These are phyloP conservation scores for Julus scanicus DNA, from an alignment of 2,888 invertebrate genomes.

Conservation along the genomic window DNA sequence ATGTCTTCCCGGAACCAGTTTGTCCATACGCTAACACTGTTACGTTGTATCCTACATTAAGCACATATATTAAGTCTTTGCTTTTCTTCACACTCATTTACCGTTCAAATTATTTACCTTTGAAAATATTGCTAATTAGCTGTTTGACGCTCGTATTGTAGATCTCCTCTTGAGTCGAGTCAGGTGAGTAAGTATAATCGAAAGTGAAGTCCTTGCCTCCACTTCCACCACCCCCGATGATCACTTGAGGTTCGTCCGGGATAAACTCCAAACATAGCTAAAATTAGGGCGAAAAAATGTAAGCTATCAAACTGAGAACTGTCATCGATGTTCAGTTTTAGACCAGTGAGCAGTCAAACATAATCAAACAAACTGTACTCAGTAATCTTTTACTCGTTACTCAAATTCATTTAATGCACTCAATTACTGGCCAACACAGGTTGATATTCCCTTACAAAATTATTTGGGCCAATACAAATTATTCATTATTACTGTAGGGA, in stretches of 20 bases:
- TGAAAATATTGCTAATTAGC: slow-evolving; percentile 80
- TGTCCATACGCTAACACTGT: slow-evolving; percentile 96
- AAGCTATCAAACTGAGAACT: no score
- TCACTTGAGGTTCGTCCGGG: slow-evolving; percentile 75
- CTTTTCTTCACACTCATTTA: background rate
- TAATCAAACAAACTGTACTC: no score
- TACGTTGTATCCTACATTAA: slow-evolving; percentile 82
- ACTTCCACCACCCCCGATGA: slow-evolving; percentile 69
- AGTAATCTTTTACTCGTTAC: no score
- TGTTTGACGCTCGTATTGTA: slow-evolving; percentile 79
- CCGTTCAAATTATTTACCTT: slow-evolving; percentile 70
- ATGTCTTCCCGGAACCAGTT: slow-evolving; percentile 94
- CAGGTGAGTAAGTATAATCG: slow-evolving; percentile 82
- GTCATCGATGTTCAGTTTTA: no score
- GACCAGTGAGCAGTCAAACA: no score
- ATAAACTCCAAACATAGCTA: slow-evolving; percentile 77
- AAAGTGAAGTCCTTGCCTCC: slow-evolving; percentile 81
- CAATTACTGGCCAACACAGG: no score
- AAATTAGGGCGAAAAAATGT: slow-evolving; percentile 60
- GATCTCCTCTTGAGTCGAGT: slow-evolving; percentile 77
- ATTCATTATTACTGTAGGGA: no score
- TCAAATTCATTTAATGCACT: no score
- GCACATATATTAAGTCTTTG: background rate
- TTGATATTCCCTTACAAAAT: no score
- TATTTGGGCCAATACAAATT: no score